These are phyloP conservation scores for Torymus auratus DNA, from an alignment of 2,888 invertebrate species.

Conservation along the genomic window DNA sequence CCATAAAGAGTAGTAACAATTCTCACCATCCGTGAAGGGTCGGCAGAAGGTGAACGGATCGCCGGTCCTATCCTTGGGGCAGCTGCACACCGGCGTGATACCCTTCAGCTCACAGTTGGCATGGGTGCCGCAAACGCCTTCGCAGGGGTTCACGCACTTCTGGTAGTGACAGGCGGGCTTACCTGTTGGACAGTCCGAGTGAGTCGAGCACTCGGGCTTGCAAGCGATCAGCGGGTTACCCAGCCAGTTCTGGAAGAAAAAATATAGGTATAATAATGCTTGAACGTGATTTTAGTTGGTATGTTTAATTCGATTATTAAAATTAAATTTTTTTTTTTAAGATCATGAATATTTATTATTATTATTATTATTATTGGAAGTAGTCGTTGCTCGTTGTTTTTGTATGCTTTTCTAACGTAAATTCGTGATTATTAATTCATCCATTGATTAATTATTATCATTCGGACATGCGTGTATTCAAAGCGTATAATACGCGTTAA, in stretches of 20 bases:
- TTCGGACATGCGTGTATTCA: too few species aligned
- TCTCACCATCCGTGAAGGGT: constrained; percentile 86
- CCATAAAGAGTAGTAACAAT: too few species aligned
- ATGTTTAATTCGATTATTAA: too few species aligned
- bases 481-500: too few species aligned
- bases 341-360: not conserved
- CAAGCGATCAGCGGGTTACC: constrained; percentile 88
- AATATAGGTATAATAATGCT: not conserved
- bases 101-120: constrained; percentile 89
- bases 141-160: constrained; percentile 90
- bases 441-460: too few species aligned
- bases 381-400: too few species aligned
- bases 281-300: too few species aligned
- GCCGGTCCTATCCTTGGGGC: constrained; percentile 91
- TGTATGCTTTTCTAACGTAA: too few species aligned
- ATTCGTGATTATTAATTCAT: too few species aligned
- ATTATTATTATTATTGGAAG: too few species aligned
- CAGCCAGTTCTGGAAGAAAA: constrained; percentile 81
- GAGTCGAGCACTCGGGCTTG: constrained; percentile 87
- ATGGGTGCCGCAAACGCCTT: constrained; percentile 85
- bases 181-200: constrained; percentile 87
- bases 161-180: constrained; percentile 90
- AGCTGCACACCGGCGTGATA: constrained; percentile 90
- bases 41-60: constrained; percentile 90
- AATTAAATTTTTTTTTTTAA: not conserved